These are phyloP conservation scores for Beroe forskalii DNA, from an alignment of 37 sponge, comb jelly and placozoan genomes.

Conservation along the genomic window DNA sequence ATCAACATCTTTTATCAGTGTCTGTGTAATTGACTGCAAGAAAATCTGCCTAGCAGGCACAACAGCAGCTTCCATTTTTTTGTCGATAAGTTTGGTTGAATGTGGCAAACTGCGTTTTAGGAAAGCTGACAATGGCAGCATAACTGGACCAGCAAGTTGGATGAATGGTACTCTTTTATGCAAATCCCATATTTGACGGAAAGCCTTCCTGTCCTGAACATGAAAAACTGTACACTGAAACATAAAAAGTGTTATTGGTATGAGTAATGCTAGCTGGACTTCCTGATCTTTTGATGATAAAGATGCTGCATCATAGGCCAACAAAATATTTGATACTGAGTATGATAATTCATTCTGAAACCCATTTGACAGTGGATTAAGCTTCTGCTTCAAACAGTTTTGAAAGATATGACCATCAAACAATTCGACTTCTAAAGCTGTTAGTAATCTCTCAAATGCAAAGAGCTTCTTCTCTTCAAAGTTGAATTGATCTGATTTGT, in stretches of 20 bases:
- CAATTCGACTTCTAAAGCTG: constrained; percentile 83
- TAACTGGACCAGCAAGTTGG: constrained; percentile 77
- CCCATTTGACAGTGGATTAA: neutral
- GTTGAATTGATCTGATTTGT: constrained; percentile 77
- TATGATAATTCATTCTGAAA: neutral
- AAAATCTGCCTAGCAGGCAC: constrained; percentile 64
- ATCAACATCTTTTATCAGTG: constrained; percentile 70
- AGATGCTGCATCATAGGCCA: constrained; percentile 11
- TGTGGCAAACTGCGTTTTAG: constrained; percentile 68
- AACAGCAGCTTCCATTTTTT: constrained; percentile 71
- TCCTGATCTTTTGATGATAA: constrained; percentile 25
- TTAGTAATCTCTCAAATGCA: constrained; percentile 86
- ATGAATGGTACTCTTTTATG: constrained; percentile 90
- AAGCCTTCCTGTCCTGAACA: constrained; percentile 76
- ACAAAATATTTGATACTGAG: constrained; percentile 9
- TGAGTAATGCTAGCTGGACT: neutral
- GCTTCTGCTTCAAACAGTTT: constrained; percentile 65
- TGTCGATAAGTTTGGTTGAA: constrained; percentile 79
- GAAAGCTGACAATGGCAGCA: constrained; percentile 82
- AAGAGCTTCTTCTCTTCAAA: constrained; percentile 76
- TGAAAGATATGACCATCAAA: constrained; percentile 86
- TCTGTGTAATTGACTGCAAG: constrained; percentile 69
- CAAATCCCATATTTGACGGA: constrained; percentile 79
- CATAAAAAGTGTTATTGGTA: constrained; percentile 69
- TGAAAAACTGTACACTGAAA: constrained; percentile 76